phyloP scores from a whole-genome alignment of 2,797 vertebrate genomes.

The Phyllotis vaccarum region DNA sequence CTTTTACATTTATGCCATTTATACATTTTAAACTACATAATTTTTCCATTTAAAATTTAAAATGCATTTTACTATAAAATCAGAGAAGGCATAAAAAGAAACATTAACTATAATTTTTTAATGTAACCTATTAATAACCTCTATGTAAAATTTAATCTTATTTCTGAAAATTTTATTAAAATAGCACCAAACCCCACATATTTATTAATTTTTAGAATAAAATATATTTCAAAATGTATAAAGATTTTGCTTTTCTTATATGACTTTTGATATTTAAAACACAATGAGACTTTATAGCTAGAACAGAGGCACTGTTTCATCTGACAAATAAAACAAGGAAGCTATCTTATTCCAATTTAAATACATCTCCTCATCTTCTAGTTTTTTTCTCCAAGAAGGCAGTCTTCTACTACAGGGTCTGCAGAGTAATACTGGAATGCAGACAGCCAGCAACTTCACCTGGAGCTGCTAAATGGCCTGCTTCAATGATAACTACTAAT shows the following conservation, averaged over 20 bases:
- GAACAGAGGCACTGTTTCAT: not conserved
- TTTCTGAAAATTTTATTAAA: not conserved
- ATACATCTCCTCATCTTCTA: not conserved
- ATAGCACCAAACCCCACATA: not conserved
- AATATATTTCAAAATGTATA: not conserved
- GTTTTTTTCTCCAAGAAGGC: not conserved
- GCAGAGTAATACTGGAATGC: not conserved
- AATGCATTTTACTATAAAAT: constrained; percentile 11
- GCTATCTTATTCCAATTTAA: not conserved
- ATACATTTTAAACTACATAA: not conserved
- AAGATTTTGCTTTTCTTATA: not conserved
- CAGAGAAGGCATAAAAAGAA: constrained; percentile 9
- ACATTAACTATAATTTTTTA: not conserved
- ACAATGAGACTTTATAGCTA: not conserved
- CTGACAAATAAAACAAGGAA: too few species aligned
- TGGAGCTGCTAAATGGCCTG: not conserved
- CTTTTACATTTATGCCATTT: not conserved
- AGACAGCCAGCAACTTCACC: not conserved
- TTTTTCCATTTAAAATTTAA: not conserved
- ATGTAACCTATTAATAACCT: not conserved
- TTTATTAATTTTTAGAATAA: not conserved
- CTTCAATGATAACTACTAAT: constrained; percentile 45
- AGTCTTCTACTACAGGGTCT: not conserved
- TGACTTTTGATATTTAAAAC: not conserved
- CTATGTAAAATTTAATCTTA: not conserved